Base-by-base conservation (phyloP, 2,113 vertebrate species). In the Larimichthys crocea region DNA sequence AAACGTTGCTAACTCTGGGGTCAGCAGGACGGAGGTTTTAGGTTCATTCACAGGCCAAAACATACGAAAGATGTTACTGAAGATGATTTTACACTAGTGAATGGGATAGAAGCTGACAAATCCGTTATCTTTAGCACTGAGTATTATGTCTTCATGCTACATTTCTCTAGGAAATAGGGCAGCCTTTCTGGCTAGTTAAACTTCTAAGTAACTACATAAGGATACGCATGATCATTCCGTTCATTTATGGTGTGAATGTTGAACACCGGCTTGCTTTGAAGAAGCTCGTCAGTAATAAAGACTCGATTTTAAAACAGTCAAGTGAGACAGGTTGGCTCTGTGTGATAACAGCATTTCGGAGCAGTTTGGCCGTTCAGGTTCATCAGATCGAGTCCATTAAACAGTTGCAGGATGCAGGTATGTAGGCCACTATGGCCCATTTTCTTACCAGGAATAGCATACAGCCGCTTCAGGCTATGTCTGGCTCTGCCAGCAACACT, bases 351-450 rank as follows among this genome's bases (percentile, higher is more conserved):
- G 66, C 46, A 14, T 77, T 76, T 80, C 3, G 4, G 49, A 74
- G 67, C 55, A 80, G 65, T 53, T 80, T 86, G 76, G 50, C 62
- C 46, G 73, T 80, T 82, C 62, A 48, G 74, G 62, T 74, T 86
- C 5, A 80, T 74, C 71, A 73, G 70, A 65, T 82, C 52, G 1
- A 80, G 26, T 61, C 67, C 56, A 68, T 68, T 82, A 49, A 88
- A 73, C 9, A 15, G 8, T 62, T 69, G 31, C 53, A 76, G 76
- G 66, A 40, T 29, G 10, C 76, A 78, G 77, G 65, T 82, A 77
- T 86, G 72, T 88, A 84, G 86, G 86, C 59, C 86, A 88, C 9
- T 35, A 26, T 2, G 1, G 80, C 65, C 74, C 61, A 72, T 64
- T 79, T 73, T 61, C 55, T 78, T 40, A 73, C n/a, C 53, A 84